These are phyloP conservation scores for Ammodytes marinus DNA, from an alignment of 2,113 vertebrate genomes.

Conservation along the genomic window DNA sequence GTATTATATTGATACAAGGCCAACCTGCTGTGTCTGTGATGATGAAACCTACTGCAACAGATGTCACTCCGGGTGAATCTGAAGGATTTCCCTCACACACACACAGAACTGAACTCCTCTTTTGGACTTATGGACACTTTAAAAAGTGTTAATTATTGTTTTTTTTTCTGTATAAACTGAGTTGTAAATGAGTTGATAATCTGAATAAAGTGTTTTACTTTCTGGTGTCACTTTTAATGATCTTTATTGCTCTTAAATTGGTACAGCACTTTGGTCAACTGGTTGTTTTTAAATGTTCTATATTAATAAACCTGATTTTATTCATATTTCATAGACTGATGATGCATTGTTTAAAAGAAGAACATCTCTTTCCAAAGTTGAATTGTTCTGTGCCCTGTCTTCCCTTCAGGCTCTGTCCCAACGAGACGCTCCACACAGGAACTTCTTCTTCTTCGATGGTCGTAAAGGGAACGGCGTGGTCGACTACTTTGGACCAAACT, in stretches of 20 bases:
- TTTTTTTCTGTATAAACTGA: no score
- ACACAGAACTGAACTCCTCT: not conserved
- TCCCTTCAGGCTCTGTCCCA: constrained; percentile 91
- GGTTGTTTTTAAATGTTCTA: no score
- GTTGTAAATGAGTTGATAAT: no score
- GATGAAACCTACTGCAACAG: constrained; percentile 81
- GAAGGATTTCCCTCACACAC: constrained; percentile 2
- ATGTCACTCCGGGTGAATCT: constrained; percentile 42
- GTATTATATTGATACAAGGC: constrained; percentile 46
- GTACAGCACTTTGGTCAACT: no score
- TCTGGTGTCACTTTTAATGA: no score
- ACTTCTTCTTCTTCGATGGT: constrained; percentile 96
- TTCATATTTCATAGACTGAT: no score
- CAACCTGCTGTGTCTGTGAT: constrained; percentile 51
- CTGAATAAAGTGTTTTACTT: no score
- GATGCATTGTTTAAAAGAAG: no score
- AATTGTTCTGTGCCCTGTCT: not conserved
- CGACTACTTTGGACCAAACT: constrained; percentile 89
- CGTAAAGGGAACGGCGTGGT: constrained; percentile 91
- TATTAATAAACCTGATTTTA: no score
- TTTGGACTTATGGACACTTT: not conserved
- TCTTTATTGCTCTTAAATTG: no score
- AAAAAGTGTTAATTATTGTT: not conserved
- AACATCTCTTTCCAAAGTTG: no score
- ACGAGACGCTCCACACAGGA: constrained; percentile 92